Evolutionary conservation across 2,113 vertebrate species (phyloP).

Genomic region (Willisornis vidua): DNA sequence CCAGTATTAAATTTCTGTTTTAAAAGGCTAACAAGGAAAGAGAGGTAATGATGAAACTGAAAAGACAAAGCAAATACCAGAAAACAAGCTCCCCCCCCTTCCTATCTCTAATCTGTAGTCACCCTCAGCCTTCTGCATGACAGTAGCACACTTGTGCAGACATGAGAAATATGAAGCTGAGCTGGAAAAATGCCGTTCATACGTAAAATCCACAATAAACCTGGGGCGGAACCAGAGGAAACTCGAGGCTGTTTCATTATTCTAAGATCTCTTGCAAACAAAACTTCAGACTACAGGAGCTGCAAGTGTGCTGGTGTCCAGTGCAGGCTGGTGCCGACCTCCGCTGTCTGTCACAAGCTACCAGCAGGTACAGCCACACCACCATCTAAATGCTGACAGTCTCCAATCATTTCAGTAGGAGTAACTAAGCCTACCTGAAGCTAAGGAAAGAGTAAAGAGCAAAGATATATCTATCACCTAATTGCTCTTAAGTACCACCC

Average conservation of each 20-base stretch:
- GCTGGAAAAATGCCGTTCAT: not conserved
- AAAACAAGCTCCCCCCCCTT: not conserved
- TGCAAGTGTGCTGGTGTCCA: not conserved
- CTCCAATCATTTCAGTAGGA: fast-evolving
- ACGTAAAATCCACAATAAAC: not conserved
- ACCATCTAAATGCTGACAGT: not conserved
- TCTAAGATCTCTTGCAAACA: not conserved
- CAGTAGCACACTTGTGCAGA: not conserved
- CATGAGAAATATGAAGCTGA: not conserved
- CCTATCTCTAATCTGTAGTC: not conserved
- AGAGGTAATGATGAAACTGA: not conserved
- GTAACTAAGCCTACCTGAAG: not conserved
- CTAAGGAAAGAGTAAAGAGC: not conserved
- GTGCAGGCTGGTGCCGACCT: not conserved
- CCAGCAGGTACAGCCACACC: not conserved
- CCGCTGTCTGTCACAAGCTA: not conserved
- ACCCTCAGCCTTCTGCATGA: not conserved
- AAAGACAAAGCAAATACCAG: not conserved
- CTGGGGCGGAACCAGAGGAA: not conserved
- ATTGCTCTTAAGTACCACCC: not conserved
- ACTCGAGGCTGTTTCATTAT: not conserved
- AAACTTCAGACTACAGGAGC: not conserved
- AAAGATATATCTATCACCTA: not conserved
- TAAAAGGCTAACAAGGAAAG: not conserved
- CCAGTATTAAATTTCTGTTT: not conserved